phyloP scores from a whole-genome alignment of 1,140 invertebrate genomes.

The Carposina sasakii region DNA sequence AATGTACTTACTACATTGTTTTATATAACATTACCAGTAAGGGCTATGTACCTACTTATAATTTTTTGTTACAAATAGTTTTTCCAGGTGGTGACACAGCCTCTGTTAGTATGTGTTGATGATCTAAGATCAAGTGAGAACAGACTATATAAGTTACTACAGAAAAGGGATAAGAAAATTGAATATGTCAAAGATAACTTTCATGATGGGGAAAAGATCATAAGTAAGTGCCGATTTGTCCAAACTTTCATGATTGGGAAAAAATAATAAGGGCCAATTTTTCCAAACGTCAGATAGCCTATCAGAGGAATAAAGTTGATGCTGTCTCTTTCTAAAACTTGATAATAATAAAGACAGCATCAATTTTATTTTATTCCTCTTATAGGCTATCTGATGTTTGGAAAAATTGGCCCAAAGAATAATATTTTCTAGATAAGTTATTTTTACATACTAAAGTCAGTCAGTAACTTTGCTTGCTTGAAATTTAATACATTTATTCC shows the following conservation, averaged over 20 bases:
- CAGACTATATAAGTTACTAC: constrained; percentile 32
- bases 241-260: constrained; percentile 35
- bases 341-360: constrained; percentile 9
- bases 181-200: constrained; percentile 45
- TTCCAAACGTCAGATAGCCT: neutral
- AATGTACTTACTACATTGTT: neutral
- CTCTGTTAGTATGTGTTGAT: constrained; percentile 34
- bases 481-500: no score
- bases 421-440: no score
- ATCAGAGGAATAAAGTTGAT: neutral
- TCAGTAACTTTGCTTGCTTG: no score
- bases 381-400: constrained; percentile 4
- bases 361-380: constrained; percentile 21
- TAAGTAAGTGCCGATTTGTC: no score
- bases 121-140: constrained; percentile 42
- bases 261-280: constrained; percentile 33
- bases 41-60: neutral
- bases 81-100: constrained; percentile 39
- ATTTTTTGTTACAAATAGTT: constrained; percentile 32
- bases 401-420: no score
- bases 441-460: no score
- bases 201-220: constrained; percentile 31
- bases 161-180: constrained; percentile 51
- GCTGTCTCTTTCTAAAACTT: neutral
- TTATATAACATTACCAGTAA: neutral